Base-by-base conservation (phyloP, 2,888 invertebrate species). In the Cryptosula pallasiana region DNA sequence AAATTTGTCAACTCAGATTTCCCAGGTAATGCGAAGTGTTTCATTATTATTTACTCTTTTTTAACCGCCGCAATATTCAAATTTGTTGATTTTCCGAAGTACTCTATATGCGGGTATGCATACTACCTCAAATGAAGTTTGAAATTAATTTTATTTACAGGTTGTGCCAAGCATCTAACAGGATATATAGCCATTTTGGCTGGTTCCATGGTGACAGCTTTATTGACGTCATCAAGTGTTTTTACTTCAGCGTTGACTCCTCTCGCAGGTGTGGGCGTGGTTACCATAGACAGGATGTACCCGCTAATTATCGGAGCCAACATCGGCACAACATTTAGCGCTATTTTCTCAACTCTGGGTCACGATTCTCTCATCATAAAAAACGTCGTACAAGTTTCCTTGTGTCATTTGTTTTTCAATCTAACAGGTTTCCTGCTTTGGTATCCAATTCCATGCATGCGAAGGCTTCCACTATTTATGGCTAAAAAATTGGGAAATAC, bases 401-500 rank as follows among this genome's bases (percentile, higher is more conserved):
- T 84, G 5, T 81, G 81, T 72, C 84, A 84, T 75, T 75, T 83
- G 20, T 82, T 84, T 74, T 84, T 84, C 75, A 84, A 84, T 74
- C 75, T 83, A 2, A 73, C 77, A 1, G 84, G 84, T 23, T 87
- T 88, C 54, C 45, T 88, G 0, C 76, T 88, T 0, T 89, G 87
- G 78, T 89, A 87, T 76, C 87, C 88, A 0, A 79, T 89, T 5
- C 88, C 88, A 0, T 83, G 82, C 73, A 81, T 84, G 77, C 78
- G 87, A 36, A 73, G 73, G 25, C 76, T 87, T 54, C 88, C 87
- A 0, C 84, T 88, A 32, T 76, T 76, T 25, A 73, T 87, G 69
- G 86, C 87, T 1, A 85, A 83, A 74, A 75, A 78, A 27, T 78
- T 88, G 9, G 87, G 87, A 34, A 78, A 82, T 23, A 81, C 81